Base-by-base conservation (phyloP, 2,113 vertebrate genomes). In the Ammodytes dubius region DNA sequence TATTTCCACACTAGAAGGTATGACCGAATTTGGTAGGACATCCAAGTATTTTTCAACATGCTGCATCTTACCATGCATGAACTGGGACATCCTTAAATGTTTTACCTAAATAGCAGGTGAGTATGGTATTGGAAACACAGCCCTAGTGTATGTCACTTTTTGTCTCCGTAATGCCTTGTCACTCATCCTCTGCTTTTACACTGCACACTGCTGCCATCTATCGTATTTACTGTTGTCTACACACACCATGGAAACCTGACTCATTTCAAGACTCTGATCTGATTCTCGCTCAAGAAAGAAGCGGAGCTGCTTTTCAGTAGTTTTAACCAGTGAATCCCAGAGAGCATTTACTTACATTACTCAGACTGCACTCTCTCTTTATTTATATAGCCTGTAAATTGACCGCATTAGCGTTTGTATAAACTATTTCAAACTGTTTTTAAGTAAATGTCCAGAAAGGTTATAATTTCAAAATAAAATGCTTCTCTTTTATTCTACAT, bases 121-220 rank as follows among this genome's bases (percentile, higher is more conserved):
- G 27, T 27, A 27, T 27, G 27, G 27, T 27, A 27, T 27, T 27
- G 27, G 27, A 27, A 27, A 27, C 27, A 27, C 27, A 27, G 27
- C 27, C 27, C 27, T 27, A 27, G 56, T 59, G 5, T 7, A 15
- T 61, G 14, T 9, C 39, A 5, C 7, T 42, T 42, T 61, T 17
- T 39, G 13, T 14, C 35, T 58, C 1, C 15, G 27, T 27, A 27
- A 40, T 17, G 14, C 4, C 35, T 9, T 7, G 14, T 35, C n/a
- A 14, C 40, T 27, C n/a, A 10, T 6, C 14, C 1, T 61, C 8
- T 46, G 6, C 14, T 15, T 53, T n/a, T 56, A 9, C 1, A 17
- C 50, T n/a, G 19, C 43, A 10, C 52, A 70, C 58, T 83, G 73
- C 86, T 90, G 86, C 73, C 90, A 78, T 69, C 88, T 85, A 53